Evolutionary conservation across 2,888 invertebrate species (phyloP), one percentile per base, ranked within the genome.

Genomic region (Neoitamus cyanurus): DNA sequence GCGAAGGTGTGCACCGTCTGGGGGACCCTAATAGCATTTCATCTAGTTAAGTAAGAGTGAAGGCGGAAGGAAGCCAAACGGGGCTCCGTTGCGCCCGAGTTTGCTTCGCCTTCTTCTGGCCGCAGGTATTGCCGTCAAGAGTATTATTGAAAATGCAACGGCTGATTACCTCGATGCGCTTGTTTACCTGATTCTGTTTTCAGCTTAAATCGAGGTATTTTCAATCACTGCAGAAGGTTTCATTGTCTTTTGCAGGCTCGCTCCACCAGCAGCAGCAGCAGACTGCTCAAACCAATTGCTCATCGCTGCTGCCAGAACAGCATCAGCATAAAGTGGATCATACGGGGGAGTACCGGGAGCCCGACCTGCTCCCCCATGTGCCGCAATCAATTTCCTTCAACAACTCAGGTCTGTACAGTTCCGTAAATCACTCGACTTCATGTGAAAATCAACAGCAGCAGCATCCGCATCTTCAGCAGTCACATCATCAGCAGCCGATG

Each of bases 311-410:
- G 28, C 37, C 86, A 87, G 87, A 48, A 88, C 87, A 87, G 85
- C 87, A 48, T 87, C 87, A 87, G 83, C 85, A 85, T 75, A 87
- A 85, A 85, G 84, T 85, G 28, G 87, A 86, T 34, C 85, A 86
- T 2, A 86, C 87, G 30, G 86, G 87, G 58, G 88, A 89, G 73
- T 89, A 88, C 86, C 58, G 25, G 25, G 88, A 89, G 70, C 89
- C 89, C 42, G 89, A 89, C 86, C 86, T 89, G 83, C 86, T 89
- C 58, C 88, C 89, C 31, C 85, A 87, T 48, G 87, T 86, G 20
- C 86, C 86, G 20, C 87, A 87, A 80, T 86, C 87, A 37, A 87
- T 87, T 58, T 84, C 84, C 36, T 48, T 84, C 72, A 83, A 83
- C 70, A 83, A 83, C 72, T 72, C 70, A 70, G 70, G 83, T 83